A percentile compares a stretch with the other conserved stretches of the same genome.
These are phyloP conservation scores for Euura saliciscinereae DNA, from an alignment of 1,140 invertebrate genomes.

Conservation along the genomic window DNA sequence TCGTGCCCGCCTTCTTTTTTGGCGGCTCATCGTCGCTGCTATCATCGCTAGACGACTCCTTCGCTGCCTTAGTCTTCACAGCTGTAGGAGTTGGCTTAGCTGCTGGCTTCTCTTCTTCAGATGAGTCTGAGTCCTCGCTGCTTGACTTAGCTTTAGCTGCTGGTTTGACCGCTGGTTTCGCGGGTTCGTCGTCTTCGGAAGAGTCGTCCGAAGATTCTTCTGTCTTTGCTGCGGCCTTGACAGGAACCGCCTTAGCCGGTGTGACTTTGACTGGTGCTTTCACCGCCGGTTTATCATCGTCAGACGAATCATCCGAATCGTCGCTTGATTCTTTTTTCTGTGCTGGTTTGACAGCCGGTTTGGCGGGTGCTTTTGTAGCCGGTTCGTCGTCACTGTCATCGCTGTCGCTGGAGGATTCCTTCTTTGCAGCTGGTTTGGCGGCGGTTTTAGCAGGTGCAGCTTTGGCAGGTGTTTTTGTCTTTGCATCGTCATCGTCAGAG, in stretches of 20 bases:
- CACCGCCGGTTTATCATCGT: slow-evolving; percentile 27
- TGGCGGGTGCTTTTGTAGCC: slow-evolving; percentile 12
- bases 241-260: slow-evolving; percentile 18
- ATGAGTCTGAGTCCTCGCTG: slow-evolving; percentile 45
- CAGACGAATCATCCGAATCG: slow-evolving; percentile 38
- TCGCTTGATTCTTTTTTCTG: slow-evolving; percentile 35
- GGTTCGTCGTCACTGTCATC: slow-evolving; percentile 39
- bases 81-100: slow-evolving; percentile 13
- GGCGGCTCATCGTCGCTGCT: slow-evolving; percentile 34
- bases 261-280: slow-evolving; percentile 20
- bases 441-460: slow-evolving; percentile 18
- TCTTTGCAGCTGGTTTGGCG: slow-evolving; percentile 11
- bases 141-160: slow-evolving; percentile 35
- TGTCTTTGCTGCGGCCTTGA: slow-evolving; percentile 18
- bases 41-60: slow-evolving; percentile 27
- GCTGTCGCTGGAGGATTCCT: slow-evolving; percentile 42
- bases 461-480: slow-evolving; percentile 23
- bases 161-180: slow-evolving; percentile 27
- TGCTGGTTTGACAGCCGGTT: slow-evolving; percentile 8
- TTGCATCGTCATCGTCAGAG: slow-evolving; percentile 21
- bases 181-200: slow-evolving; percentile 39
- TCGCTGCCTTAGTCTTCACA: slow-evolving; percentile 12
- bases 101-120: slow-evolving; percentile 38
- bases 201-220: slow-evolving; percentile 36
- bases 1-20: slow-evolving; percentile 20